Evolutionary conservation across 2,797 vertebrate species (phyloP).

Genomic region (Poeciliopsis paucimaculata): DNA sequence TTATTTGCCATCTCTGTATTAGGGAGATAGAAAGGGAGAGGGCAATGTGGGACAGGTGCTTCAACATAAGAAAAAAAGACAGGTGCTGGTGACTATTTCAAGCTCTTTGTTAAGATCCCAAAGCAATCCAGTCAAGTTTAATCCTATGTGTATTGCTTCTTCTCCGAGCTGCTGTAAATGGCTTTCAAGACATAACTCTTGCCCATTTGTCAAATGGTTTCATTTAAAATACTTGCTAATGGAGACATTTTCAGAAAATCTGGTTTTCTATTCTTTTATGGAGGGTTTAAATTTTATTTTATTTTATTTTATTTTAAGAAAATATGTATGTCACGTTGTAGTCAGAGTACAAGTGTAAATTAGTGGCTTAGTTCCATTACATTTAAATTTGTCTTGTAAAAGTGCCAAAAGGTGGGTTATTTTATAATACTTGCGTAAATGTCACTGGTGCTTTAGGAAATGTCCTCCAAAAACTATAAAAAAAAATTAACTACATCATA

Average conservation of each 20-base stretch:
- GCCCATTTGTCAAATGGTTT: constrained; percentile 43
- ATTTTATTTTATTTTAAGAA: not conserved
- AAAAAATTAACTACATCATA: not conserved
- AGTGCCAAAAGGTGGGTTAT: not conserved
- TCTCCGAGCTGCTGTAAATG: constrained; percentile 52
- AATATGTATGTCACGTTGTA: constrained; percentile 16
- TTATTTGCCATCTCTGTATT: constrained; percentile 24
- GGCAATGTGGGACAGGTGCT: constrained; percentile 90
- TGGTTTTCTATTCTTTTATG: not conserved
- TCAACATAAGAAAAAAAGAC: constrained; percentile 83
- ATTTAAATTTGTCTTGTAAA: constrained; percentile 11
- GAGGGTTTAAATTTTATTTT: not conserved
- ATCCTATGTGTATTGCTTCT: constrained; percentile 50
- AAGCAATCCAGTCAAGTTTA: constrained; percentile 54
- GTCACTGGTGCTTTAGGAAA: not conserved
- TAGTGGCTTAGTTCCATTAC: constrained; percentile 15
- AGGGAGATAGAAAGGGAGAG: constrained; percentile 43
- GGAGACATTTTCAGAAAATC: not conserved
- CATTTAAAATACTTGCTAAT: constrained; percentile 25
- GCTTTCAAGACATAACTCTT: constrained; percentile 46
- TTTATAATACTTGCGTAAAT: not conserved
- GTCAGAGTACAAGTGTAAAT: constrained; percentile 15
- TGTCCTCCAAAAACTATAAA: not conserved
- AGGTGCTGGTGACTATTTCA: constrained; percentile 87
- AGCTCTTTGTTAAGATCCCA: constrained; percentile 72